Percentiles rank a stretch among this genome's conserved stretches.
Evolutionary conservation across 1,140 invertebrate species (phyloP).

Genomic region (Atta texana): DNA sequence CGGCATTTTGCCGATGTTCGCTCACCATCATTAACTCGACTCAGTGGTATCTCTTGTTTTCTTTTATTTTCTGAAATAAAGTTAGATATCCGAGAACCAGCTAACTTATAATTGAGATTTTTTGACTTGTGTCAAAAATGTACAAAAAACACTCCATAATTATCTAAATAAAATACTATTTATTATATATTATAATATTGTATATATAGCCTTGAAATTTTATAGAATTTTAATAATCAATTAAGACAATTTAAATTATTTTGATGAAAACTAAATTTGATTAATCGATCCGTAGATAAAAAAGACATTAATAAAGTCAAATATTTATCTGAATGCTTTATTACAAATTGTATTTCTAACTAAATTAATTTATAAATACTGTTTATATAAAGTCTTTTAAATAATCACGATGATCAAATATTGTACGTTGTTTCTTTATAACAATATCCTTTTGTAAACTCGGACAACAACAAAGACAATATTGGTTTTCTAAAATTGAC

Average conservation of each 20-base stretch:
- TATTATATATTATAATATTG: too few species aligned
- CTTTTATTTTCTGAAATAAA: constrained; percentile 7
- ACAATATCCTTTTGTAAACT: neutral
- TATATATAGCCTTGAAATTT: neutral
- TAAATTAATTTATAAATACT: neutral
- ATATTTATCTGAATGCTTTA: neutral
- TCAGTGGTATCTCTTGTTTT: constrained; percentile 2
- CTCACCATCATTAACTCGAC: constrained; percentile 9
- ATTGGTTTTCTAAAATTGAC: constrained; percentile 13
- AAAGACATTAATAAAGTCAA: neutral
- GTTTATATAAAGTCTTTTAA: neutral
- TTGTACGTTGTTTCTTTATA: neutral
- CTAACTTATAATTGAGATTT: constrained; percentile 11
- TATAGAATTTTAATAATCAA: neutral
- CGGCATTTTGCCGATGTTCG: constrained; percentile 29
- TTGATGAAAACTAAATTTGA: neutral
- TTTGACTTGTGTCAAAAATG: constrained; percentile 13
- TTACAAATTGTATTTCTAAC: neutral
- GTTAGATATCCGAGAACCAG: constrained; percentile 20
- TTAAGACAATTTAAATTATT: neutral
- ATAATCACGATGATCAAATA: neutral
- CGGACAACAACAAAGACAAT: constrained; percentile 5
- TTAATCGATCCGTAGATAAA: neutral
- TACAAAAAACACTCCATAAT: neutral
- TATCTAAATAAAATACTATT: neutral